A percentile compares a stretch with the other conserved stretches of the same genome.
phyloP scores from a whole-genome alignment of 2,797 vertebrate species.

The Xenopus petersii region DNA sequence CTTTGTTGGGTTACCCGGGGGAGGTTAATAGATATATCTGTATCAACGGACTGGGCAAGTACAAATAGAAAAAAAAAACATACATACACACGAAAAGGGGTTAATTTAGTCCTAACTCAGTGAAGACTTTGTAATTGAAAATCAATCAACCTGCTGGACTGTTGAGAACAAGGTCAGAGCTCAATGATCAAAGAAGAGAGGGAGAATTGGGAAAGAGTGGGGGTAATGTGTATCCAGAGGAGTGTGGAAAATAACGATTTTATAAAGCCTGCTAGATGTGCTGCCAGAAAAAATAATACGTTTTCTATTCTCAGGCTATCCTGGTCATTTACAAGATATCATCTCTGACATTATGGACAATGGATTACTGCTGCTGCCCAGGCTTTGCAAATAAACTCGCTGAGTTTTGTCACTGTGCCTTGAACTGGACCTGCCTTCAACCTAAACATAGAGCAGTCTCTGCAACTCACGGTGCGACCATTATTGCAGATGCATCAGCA shows the following conservation, averaged over 20 bases:
- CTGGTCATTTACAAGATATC: slow-evolving; percentile 11
- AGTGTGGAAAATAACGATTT: slow-evolving; percentile 38
- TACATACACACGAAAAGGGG: slow-evolving; percentile 2
- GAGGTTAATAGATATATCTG: slow-evolving; percentile 3
- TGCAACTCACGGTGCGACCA: too few relatives aligned
- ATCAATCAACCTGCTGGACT: slow-evolving; percentile 48
- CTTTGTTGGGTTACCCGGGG: background rate
- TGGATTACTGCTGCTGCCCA: too few relatives aligned
- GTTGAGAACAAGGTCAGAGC: slow-evolving; percentile 50
- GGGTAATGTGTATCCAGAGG: slow-evolving; percentile 26
- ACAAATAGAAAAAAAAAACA: slow-evolving; percentile 12
- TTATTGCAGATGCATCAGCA: too few relatives aligned
- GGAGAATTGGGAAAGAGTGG: slow-evolving; percentile 36
- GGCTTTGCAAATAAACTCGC: background rate
- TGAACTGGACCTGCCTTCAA: too few relatives aligned
- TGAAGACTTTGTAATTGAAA: slow-evolving; percentile 48
- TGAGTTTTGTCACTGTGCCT: background rate
- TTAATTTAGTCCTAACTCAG: slow-evolving; percentile 24
- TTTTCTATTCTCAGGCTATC: slow-evolving; percentile 12
- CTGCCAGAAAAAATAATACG: slow-evolving; percentile 23
- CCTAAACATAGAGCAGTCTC: too few relatives aligned
- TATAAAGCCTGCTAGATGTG: slow-evolving; percentile 20
- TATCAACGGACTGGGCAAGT: slow-evolving; percentile 29
- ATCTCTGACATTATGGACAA: background rate
- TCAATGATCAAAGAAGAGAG: slow-evolving; percentile 51